Conservation (phyloP, 2,888 invertebrate species). For the Luperina nickerlii region DNA sequence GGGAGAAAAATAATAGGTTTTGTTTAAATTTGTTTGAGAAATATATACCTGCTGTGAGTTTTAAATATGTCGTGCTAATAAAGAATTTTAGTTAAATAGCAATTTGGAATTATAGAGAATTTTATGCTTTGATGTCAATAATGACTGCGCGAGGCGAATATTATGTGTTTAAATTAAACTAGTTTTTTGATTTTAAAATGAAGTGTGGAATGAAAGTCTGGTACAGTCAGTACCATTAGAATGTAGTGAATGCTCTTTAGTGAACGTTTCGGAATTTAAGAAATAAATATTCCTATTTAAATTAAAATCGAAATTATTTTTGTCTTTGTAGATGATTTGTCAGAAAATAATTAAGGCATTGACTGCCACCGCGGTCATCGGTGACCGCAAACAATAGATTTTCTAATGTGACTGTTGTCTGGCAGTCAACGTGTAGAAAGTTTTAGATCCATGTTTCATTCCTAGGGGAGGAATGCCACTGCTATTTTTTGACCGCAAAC, state of each 20-base stretch:
- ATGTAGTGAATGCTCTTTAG: background rate
- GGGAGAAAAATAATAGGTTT: constrained; percentile 34
- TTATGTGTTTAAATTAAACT: background rate
- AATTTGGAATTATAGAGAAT: constrained; percentile 8
- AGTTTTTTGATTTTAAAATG: background rate
- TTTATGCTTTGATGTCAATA: constrained; percentile 1
- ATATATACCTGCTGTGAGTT: constrained; percentile 25
- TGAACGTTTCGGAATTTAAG: background rate
- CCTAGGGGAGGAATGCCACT: no score
- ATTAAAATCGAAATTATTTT: background rate
- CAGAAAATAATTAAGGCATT: background rate
- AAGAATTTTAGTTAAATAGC: constrained; percentile 18
- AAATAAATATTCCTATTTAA: background rate
- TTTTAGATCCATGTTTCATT: background rate
- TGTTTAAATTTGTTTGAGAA: constrained; percentile 21
- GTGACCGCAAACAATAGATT: no score
- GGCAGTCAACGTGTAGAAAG: no score
- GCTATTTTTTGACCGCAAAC: background rate
- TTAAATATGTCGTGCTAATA: constrained; percentile 16
- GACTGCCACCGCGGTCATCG: no score
- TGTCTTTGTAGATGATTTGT: background rate
- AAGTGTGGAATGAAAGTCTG: background rate
- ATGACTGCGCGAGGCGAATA: background rate
- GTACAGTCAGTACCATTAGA: background rate
- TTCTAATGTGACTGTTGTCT: no score